Percentiles rank a stretch among this genome's conserved stretches.
phyloP scores from a whole-genome alignment of 2,113 vertebrate genomes.

The Takifugu flavidus region DNA sequence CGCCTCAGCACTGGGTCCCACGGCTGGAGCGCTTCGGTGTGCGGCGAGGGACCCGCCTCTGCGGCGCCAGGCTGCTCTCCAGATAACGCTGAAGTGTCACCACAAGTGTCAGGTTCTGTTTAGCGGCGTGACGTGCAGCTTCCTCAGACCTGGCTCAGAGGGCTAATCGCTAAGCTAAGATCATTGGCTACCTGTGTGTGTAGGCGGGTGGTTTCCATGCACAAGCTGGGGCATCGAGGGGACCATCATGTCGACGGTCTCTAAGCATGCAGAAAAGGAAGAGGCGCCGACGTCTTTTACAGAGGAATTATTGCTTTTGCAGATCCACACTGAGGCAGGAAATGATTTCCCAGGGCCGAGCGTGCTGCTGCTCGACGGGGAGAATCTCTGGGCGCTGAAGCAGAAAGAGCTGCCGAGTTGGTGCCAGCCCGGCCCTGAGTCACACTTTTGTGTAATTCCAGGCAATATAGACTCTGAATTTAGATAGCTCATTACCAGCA shows the following conservation, averaged over 20 bases:
- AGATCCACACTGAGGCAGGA: conserved; percentile 47
- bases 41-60: conserved; percentile 14
- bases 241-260: conserved; percentile 56
- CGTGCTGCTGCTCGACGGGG: conserved; percentile 37
- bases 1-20: background rate
- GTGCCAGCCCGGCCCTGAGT: conserved; percentile 46
- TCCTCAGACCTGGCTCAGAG: conserved; percentile 2
- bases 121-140: conserved; percentile 24
- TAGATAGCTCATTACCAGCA: conserved; percentile 67
- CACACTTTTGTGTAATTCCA: conserved; percentile 66
- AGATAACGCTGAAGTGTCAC: conserved; percentile 51
- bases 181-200: background rate
- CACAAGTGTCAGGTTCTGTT: conserved; percentile 48
- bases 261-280: conserved; percentile 50
- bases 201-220: background rate
- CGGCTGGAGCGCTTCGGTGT: conserved; percentile 18
- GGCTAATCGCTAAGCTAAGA: conserved; percentile 42
- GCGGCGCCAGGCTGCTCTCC: conserved; percentile 25
- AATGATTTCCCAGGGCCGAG: conserved; percentile 46
- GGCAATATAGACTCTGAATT: conserved; percentile 72
- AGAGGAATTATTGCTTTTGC: conserved; percentile 55
- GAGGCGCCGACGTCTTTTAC: conserved; percentile 49
- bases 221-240: conserved; percentile 34
- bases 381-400: conserved; percentile 52
- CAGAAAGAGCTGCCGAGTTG: conserved; percentile 50